Base-by-base conservation (phyloP, 2,113 vertebrate species). In the Lepus europaeus region DNA sequence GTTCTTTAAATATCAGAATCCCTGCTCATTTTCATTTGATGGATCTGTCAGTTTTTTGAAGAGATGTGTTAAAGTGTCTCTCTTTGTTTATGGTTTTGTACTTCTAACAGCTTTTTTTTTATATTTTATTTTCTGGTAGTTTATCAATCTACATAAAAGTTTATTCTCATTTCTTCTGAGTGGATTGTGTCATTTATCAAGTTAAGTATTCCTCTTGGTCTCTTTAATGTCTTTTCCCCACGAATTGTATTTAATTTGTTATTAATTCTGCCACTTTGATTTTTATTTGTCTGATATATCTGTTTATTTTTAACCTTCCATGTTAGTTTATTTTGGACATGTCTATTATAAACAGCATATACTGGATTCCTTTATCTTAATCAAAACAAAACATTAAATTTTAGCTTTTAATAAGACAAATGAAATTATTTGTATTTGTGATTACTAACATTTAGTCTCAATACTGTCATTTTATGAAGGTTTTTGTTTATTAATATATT, bases 201-300 rank as follows among this genome's bases (percentile, higher is more conserved):
- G 49, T 51, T 68, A 87, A 94, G 56, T 64, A 73, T 84, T 76
- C 63, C 76, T 94, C n/a, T 69, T 89, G 73, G 61, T 87, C 63
- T 91, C 72, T 77, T 86, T 89, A 91, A 49, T 94, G 84, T 27
- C 76, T 86, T 82, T 87, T 87, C 10, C 72, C 63, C 22, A 19
- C 49, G 56, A 87, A 80, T 93, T 91, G 23, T 78, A 83, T 33
- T 87, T 93, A 87, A 94, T 96, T 94, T 96, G 66, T 96, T 87
- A 87, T 59, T 96, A 95, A 96, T 96, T 96, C 91, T 89, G 36
- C 20, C 70, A 87, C n/a, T 80, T 39, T 93, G 86, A 22, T 89
- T 92, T 96, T 87, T 90, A 94, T 84, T 95, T 91, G 56, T 70
- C 51, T 89, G 45, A 45, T 53, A 13, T n/a, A 85, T 86, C 61